Evolutionary conservation across 2,888 invertebrate species (phyloP).

Genomic region (Ornithoptera priamus): DNA sequence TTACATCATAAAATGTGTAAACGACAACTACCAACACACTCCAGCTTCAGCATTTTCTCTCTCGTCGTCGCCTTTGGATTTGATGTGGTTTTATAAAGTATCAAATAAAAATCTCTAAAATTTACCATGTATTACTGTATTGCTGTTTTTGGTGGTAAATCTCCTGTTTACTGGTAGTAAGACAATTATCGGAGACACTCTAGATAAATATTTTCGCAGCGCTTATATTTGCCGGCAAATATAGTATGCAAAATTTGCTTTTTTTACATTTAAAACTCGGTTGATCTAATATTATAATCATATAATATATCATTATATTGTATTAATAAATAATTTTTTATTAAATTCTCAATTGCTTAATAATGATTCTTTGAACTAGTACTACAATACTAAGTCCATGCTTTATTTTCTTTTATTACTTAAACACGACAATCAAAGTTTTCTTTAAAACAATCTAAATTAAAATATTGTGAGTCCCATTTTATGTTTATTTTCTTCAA

Average conservation of each 20-base stretch:
- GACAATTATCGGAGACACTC: too few relatives aligned
- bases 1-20: not conserved
- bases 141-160: too few relatives aligned
- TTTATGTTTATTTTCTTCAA: slow-evolving; percentile 26
- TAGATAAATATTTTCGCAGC: too few relatives aligned
- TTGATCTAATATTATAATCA: too few relatives aligned
- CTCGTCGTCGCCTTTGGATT: not conserved
- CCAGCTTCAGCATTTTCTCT: not conserved
- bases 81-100: not conserved
- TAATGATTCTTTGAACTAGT: not conserved
- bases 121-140: too few relatives aligned
- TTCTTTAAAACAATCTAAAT: slow-evolving; percentile 23
- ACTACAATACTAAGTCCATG: not conserved
- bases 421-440: slow-evolving; percentile 1
- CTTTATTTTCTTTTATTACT: not conserved
- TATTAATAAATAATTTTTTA: too few relatives aligned
- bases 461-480: slow-evolving; percentile 20
- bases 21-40: not conserved
- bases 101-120: too few relatives aligned
- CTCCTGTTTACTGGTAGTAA: too few relatives aligned
- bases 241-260: too few relatives aligned
- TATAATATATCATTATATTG: too few relatives aligned
- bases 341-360: not conserved
- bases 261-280: too few relatives aligned
- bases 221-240: too few relatives aligned